phyloP scores from a whole-genome alignment of 2,888 invertebrate species.

The Strigamia maritima region DNA sequence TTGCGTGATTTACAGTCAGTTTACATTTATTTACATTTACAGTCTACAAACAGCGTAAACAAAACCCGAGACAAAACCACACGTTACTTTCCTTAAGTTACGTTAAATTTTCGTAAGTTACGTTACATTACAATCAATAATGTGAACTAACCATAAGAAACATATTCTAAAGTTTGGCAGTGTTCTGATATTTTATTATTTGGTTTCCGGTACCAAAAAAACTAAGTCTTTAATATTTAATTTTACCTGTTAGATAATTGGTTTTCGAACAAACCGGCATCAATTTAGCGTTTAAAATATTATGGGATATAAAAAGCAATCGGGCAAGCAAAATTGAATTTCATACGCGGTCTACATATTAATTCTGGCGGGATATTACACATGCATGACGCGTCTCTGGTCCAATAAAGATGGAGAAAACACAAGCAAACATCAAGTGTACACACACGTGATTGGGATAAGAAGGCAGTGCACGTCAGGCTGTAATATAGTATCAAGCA shows the following conservation, averaged over 20 bases:
- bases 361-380: conserved; percentile 7
- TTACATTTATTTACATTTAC: no score
- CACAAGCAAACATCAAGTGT: conserved; percentile 30
- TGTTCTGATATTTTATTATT: no score
- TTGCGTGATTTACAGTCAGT: no score
- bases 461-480: background rate
- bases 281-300: conserved; percentile 23
- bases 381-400: conserved; percentile 20
- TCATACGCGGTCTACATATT: conserved; percentile 23
- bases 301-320: conserved; percentile 25
- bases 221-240: no score
- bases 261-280: conserved; percentile 12
- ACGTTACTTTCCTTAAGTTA: no score
- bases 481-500: conserved; percentile 30
- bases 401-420: conserved; percentile 15
- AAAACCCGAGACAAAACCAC: no score
- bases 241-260: background rate
- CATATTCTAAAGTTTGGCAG: no score
- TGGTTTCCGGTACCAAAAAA: no score
- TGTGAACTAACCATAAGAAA: no score
- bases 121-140: no score
- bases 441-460: conserved; percentile 8
- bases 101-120: no score
- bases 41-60: no score
- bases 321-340: conserved; percentile 34